Conservation (phyloP, 2,888 invertebrate species). For the Patella depressa region DNA sequence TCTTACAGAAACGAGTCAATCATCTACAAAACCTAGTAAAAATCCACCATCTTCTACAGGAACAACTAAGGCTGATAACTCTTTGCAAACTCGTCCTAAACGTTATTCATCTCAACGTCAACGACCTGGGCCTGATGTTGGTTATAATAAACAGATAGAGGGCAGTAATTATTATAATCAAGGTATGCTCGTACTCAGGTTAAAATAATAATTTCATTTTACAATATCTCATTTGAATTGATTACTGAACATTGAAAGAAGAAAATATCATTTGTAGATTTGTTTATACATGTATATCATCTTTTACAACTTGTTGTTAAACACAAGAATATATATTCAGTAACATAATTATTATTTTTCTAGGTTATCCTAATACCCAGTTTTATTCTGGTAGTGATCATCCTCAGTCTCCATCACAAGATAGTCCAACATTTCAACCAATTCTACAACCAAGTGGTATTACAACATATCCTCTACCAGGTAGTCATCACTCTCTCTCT, state of each 20-base stretch:
- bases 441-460: background rate
- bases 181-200: background rate
- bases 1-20: slow-evolving; percentile 14
- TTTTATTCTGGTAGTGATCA: no score
- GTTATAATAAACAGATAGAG: background rate
- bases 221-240: no score
- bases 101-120: slow-evolving; percentile 80
- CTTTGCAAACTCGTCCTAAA: slow-evolving; percentile 74
- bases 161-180: background rate
- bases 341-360: no score
- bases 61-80: slow-evolving; percentile 34
- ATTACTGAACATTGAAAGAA: no score
- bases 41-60: slow-evolving; percentile 20
- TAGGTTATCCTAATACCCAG: no score
- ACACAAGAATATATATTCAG: no score
- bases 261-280: no score
- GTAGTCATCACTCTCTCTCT: background rate
- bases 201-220: background rate
- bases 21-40: slow-evolving; percentile 31
- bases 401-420: no score
- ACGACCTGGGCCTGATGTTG: slow-evolving; percentile 69
- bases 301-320: no score
- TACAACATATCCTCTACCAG: background rate
- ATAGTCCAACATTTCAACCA: no score
- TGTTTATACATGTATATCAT: no score